Percentiles rank a stretch among this genome's conserved stretches.
phyloP scores from a whole-genome alignment of 2,797 vertebrate species.

The Sarcoramphus papa region DNA sequence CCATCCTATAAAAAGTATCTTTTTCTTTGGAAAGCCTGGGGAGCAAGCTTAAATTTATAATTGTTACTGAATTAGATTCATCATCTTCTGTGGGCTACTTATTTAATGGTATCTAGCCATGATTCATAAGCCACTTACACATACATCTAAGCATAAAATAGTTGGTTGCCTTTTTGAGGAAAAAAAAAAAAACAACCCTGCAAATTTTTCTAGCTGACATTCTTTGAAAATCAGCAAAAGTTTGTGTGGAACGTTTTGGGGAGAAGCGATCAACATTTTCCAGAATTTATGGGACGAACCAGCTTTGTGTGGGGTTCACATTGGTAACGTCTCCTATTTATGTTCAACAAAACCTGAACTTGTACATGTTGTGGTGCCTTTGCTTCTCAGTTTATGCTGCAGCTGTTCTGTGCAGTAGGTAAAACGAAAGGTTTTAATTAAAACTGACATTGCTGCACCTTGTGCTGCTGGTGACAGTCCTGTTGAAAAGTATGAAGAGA shows the following conservation, averaged over 20 bases:
- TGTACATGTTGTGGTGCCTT: background rate
- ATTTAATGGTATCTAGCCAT: background rate
- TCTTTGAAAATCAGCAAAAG: background rate
- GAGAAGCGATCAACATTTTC: background rate
- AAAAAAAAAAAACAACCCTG: background rate
- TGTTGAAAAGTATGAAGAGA: slow-evolving; percentile 4
- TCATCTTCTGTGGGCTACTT: slow-evolving; percentile 13
- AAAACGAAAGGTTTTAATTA: slow-evolving; percentile 68
- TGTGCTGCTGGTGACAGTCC: slow-evolving; percentile 57
- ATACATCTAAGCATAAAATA: background rate
- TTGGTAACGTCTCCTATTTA: background rate
- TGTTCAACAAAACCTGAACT: background rate
- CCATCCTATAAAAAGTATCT: background rate
- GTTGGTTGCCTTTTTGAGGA: background rate
- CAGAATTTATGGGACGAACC: background rate
- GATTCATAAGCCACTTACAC: background rate
- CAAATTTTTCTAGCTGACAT: background rate
- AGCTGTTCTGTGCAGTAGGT: slow-evolving; percentile 46
- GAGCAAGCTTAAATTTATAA: background rate
- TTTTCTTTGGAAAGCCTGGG: background rate
- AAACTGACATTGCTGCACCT: slow-evolving; percentile 65
- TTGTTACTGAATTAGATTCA: background rate
- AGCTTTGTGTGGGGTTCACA: background rate
- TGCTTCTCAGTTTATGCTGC: slow-evolving; percentile 17
- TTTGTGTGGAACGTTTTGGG: background rate